These are phyloP conservation scores for Caerostris extrusa DNA, from an alignment of 1,140 invertebrate genomes.

Conservation along the genomic window DNA sequence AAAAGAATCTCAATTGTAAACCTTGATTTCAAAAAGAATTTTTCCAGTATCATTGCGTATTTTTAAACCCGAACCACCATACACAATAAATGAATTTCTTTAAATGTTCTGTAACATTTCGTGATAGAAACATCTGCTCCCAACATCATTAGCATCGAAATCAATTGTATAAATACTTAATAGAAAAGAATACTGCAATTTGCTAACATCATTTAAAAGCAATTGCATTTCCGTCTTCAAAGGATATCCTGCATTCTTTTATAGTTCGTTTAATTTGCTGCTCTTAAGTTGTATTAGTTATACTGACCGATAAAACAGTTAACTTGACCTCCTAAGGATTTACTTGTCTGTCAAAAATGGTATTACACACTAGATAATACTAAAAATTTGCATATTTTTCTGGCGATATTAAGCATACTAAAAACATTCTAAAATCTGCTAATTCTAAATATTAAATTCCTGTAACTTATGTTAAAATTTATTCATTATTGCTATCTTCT, in stretches of 20 bases:
- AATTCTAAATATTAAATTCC: not conserved
- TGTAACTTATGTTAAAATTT: not conserved
- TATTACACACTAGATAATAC: not conserved
- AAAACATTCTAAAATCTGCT: no score
- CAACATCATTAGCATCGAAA: not conserved
- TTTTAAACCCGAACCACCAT: no score
- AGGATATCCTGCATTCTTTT: not conserved
- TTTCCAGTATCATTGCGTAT: no score
- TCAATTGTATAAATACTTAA: conserved; percentile 26
- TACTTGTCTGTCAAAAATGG: not conserved
- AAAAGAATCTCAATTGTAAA: no score
- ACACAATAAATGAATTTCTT: no score
- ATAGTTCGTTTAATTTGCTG: not conserved
- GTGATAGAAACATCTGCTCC: not conserved
- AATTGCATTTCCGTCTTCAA: not conserved
- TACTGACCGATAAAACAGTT: not conserved
- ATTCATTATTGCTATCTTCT: not conserved
- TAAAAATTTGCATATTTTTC: not conserved
- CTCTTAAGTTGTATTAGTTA: not conserved
- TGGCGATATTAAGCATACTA: no score
- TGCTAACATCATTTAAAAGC: not conserved
- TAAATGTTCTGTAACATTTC: not conserved
- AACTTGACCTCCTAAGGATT: not conserved
- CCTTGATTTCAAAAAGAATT: no score
- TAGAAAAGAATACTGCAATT: not conserved